Evolutionary conservation across 2,888 invertebrate genomes (phyloP), one percentile per base, ranked within the genome.

Genomic region (Slavum lentiscoides): DNA sequence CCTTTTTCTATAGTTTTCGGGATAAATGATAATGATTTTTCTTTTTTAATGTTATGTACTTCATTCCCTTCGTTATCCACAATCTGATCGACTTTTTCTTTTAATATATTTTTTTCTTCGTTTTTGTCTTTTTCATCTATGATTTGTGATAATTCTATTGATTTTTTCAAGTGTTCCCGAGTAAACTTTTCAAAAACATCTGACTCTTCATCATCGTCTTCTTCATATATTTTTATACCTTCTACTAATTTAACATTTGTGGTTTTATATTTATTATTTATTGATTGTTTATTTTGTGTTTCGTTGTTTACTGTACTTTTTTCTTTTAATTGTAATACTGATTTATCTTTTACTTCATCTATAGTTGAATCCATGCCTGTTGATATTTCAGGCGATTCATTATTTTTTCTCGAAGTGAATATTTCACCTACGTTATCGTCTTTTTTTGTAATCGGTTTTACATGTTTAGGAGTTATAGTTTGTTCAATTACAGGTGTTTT

Each of bases 221-320:
- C 76, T 37, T 82, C 75, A 2, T 77, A 68, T 49, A 68, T 86
- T 61, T 84, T 84, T 15, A 83, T 83, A 2, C 61, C 66, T 53
- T 84, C 83, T 58, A 15, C 9, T 53, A n/a, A 0, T 55, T 64
- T 30, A 9, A 8, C n/a, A 30, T 62, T 62, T 61, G 23, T 49
- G 11, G 2, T 49, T 30, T n/a, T 23, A n/a, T 49, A 3, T 49
- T 64, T 19, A 6, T 49, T 21, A 37, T 15, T n/a, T 21, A 11
- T 43, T n/a, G 30, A 17, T 58, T 21, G 4, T 23, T 58, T 43
- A 43, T 30, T 43, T 4, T 67, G 39, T 43, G n/a, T 64, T 15
- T 58, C 11, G 17, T 39, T 37, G 39, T 6, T 58, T 7, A 9
- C 15, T 11, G 19, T 21, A 9, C 58, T 58, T 15, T 68, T 68